These are phyloP conservation scores for Pandemis corylana DNA, from an alignment of 2,888 invertebrate genomes.

Conservation along the genomic window DNA sequence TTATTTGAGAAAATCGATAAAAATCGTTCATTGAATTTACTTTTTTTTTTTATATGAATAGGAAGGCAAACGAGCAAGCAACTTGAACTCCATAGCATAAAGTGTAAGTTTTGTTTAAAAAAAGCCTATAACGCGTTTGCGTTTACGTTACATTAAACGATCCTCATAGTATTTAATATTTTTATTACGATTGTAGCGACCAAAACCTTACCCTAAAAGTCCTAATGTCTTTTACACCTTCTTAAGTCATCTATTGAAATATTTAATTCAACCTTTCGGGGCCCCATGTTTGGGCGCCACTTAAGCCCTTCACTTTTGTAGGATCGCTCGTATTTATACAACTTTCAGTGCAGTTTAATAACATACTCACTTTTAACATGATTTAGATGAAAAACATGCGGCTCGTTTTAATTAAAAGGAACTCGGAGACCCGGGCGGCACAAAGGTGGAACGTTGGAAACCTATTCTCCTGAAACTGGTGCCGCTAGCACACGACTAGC, in stretches of 20 bases:
- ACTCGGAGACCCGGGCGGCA: constrained; percentile 38
- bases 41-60: too few species aligned
- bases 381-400: constrained; percentile 7
- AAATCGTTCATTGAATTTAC: too few species aligned
- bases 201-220: too few species aligned
- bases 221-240: too few species aligned
- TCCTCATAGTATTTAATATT: too few species aligned
- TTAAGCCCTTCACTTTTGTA: not conserved
- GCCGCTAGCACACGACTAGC: constrained; percentile 1
- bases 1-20: too few species aligned
- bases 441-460: constrained; percentile 16
- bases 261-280: not conserved
- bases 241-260: not conserved
- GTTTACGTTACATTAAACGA: too few species aligned
- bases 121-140: too few species aligned
- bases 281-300: constrained; percentile 1
- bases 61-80: too few species aligned
- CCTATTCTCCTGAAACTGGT: not conserved
- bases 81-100: too few species aligned
- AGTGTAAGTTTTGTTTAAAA: too few species aligned
- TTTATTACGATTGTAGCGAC: too few species aligned
- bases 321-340: not conserved
- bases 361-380: constrained; percentile 5
- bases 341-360: not conserved
- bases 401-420: constrained; percentile 51